Conservation (phyloP, 2,113 vertebrate species). For the Opisthocomus hoazin region DNA sequence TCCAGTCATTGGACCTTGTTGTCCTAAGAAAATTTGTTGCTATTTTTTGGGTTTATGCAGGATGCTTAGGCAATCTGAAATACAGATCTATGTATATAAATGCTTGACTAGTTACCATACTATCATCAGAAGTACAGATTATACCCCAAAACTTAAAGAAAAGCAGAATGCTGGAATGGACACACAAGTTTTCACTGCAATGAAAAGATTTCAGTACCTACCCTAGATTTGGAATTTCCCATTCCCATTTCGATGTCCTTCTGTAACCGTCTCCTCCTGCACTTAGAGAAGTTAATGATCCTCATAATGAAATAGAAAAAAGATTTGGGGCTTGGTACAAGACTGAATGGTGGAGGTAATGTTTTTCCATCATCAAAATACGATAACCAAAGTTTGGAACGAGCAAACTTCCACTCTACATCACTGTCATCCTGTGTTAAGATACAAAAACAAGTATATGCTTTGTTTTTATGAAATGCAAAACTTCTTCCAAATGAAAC, state of each 20-base stretch:
- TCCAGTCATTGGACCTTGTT: not conserved
- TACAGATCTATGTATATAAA: not conserved
- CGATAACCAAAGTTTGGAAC: conserved; percentile 87
- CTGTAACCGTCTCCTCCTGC: conserved; percentile 75
- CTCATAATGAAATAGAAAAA: conserved; percentile 81
- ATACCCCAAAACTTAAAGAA: not conserved
- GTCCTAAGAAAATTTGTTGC: not conserved
- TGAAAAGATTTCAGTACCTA: conserved; percentile 49
- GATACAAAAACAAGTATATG: not conserved
- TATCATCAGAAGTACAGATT: not conserved
- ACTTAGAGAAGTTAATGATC: conserved; percentile 76
- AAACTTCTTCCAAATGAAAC: not conserved
- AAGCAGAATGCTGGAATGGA: not conserved
- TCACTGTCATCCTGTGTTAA: conserved; percentile 83
- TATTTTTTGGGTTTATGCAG: not conserved
- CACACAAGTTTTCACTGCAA: not conserved
- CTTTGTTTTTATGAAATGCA: not conserved
- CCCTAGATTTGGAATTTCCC: conserved; percentile 84
- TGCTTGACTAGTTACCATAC: not conserved
- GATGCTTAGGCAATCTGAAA: not conserved
- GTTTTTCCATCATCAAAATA: conserved; percentile 91
- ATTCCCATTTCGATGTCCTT: conserved; percentile 84
- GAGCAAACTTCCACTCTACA: conserved; percentile 89
- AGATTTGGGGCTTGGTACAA: conserved; percentile 87
- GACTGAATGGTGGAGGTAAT: conserved; percentile 85